phyloP scores from a whole-genome alignment of 2,113 vertebrate species.

The Anolis sagrei region DNA sequence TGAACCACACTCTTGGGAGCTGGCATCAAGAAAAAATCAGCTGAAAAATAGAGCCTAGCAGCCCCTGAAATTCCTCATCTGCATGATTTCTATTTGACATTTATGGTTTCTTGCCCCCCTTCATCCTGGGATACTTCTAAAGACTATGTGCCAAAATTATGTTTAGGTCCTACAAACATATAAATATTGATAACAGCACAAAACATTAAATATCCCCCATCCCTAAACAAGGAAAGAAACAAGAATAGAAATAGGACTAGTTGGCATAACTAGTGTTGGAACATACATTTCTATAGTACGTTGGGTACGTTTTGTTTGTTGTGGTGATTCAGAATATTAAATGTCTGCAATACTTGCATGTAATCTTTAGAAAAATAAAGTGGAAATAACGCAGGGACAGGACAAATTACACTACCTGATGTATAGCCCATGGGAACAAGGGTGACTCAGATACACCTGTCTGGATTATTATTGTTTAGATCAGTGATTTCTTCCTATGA shows the following conservation, averaged over 20 bases:
- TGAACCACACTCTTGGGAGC: too few relatives aligned
- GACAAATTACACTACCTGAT: conserved; percentile 10
- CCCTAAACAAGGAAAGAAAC: neutral
- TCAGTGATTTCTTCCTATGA: conserved; percentile 14
- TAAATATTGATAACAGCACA: neutral
- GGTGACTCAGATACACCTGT: conserved; percentile 16
- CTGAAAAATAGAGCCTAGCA: too few relatives aligned
- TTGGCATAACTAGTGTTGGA: neutral
- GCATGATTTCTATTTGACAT: neutral
- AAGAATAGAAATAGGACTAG: too few relatives aligned
- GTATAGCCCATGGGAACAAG: conserved; percentile 4
- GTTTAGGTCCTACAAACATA: neutral
- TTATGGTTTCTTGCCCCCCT: neutral
- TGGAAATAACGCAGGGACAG: neutral
- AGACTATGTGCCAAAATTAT: neutral
- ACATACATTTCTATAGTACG: neutral
- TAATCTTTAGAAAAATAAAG: conserved; percentile 5
- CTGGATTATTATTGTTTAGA: conserved; percentile 27
- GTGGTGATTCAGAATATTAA: conserved; percentile 9
- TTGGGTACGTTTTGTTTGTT: neutral
- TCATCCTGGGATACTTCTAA: neutral
- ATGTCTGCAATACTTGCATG: neutral
- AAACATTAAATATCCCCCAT: neutral
- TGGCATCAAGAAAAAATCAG: too few relatives aligned
- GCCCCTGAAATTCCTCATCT: neutral